Conservation (phyloP, 2,113 vertebrate species). For the Thalassarche chlororhynchos region DNA sequence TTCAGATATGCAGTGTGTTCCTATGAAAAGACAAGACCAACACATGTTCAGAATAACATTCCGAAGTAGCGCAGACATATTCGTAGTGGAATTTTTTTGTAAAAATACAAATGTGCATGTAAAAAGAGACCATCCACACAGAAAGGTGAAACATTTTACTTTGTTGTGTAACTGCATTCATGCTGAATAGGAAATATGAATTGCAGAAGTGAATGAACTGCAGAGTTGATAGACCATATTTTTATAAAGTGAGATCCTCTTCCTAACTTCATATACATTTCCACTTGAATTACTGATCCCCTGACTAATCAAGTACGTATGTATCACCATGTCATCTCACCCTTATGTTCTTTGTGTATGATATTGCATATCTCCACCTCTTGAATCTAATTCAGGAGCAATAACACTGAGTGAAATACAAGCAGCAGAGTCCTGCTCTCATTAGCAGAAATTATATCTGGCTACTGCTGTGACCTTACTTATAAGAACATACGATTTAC, state of each 20-base stretch:
- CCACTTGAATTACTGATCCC: background rate
- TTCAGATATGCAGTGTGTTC: background rate
- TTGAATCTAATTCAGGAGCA: background rate
- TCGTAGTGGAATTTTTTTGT: background rate
- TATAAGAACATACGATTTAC: background rate
- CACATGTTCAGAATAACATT: background rate
- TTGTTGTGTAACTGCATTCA: background rate
- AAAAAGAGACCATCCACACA: background rate
- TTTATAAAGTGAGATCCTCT: background rate
- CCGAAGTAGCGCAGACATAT: background rate
- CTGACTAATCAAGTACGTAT: background rate
- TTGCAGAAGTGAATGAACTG: background rate
- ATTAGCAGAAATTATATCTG: slow-evolving; percentile 32
- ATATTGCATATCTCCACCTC: background rate
- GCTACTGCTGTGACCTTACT: background rate
- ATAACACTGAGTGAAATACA: background rate
- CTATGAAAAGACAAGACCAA: background rate
- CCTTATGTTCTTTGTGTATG: background rate
- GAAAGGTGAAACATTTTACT: background rate
- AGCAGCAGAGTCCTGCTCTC: background rate
- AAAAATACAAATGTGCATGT: background rate
- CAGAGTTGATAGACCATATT: background rate
- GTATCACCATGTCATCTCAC: background rate
- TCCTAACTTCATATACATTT: background rate
- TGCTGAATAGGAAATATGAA: background rate